Base-by-base conservation (phyloP, 2,888 invertebrate genomes). In the Drosophila mettleri region DNA sequence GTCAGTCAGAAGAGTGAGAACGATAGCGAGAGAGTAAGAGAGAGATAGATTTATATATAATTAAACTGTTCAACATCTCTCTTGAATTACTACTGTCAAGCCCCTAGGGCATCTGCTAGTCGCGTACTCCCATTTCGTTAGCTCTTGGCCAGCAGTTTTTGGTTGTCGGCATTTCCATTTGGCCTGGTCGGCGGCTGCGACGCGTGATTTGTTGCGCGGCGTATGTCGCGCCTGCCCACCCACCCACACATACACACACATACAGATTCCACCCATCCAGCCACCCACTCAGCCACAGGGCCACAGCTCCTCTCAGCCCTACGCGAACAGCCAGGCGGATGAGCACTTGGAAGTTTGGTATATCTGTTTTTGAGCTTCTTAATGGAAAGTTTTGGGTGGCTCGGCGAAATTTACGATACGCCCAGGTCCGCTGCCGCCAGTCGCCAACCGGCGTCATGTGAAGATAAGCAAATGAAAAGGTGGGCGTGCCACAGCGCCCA, bases 311-410 rank as follows among this genome's bases (percentile, higher is more conserved):
- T 1, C 10, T 14, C n/a, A 9, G 12, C 36, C 6, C 22, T 41
- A 22, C 36, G 60, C 29, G 49, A 18, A 60, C 31, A 73, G 51
- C 78, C 57, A 69, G 49, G 74, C 59, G 63, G 73, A 80, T 75
- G 67, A 73, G 77, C 77, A 85, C 80, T 88, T 69, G 86, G 61
- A 84, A 86, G 72, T 88, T 86, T 53, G 74, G 80, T 80, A 74
- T 86, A 83, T 84, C 83, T 84, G 83, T 84, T 84, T 88, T 83
- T 84, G 83, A 84, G 88, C 80, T 84, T 88, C 83, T 84, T 88
- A 88, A 86, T 88, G 86, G 83, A 84, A 84, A 88, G 83, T 88
- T 84, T 79, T 67, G 62, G 74, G 46, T 33, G 67, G 65, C 4
- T 43, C 69, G 48, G 48, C 51, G 38, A 74, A 83, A 83, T 83